Evolutionary conservation across 2,888 invertebrate species (phyloP), one percentile per base, ranked within the genome.

Genomic region (Trisateles emortualis): DNA sequence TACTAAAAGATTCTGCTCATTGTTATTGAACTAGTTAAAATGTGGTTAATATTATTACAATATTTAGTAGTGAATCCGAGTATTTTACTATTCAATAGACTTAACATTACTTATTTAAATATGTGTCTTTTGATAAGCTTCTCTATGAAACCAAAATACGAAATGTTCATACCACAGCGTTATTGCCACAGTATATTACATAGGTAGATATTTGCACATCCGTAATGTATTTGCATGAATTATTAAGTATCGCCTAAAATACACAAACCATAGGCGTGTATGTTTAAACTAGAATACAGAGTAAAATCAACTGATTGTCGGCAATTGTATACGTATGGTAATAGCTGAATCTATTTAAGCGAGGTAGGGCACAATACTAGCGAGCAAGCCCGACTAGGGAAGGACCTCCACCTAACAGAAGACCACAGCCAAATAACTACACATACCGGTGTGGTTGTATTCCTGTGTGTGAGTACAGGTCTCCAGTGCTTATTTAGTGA

Each of bases 181-280:
- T 40, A 58, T 53, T 51, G 41, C 33, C 33, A 30, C 29, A 52
- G 46, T 50, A 48, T 43, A 35, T 36, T 41, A 48, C 30, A 22
- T 36, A 59, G 36, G 26, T 36, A 59, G 36, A 57, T 59, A 55
- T 67, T 63, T 51, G 43, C 33, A 46, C 13, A 9, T 6, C 16
- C 6, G 19, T 43, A 54, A 59, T 62, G 29, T 54, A 63, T 57
- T 54, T 46, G 48, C 49, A 59, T 63, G 57, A 52, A 59, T 67
- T 60, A 67, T 57, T 56, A 43, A 49, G 29, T 52, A 24, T 52
- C 26, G 10, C 11, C 41, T 52, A 36, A 49, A 55, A 50, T 9
- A 52, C 14, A 61, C 33, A 43, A 19, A n/a, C 6, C 35, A 19
- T 13, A 22, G 14, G 13, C 11, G 36, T 47, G 45, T 49, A 19